These are phyloP conservation scores for Lepus oiostolus DNA, from an alignment of 2,797 vertebrate species.

Conservation along the genomic window DNA sequence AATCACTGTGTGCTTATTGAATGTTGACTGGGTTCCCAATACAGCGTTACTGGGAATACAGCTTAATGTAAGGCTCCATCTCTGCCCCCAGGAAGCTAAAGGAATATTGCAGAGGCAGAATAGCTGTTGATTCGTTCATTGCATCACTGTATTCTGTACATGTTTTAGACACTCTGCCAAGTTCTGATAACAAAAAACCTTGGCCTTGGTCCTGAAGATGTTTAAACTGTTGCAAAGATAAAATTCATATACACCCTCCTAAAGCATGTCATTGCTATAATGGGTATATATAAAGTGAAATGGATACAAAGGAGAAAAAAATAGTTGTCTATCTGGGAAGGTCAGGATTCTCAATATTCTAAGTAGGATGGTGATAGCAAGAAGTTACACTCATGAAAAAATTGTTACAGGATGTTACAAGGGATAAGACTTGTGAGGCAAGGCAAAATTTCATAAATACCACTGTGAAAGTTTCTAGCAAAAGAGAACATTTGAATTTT, in stretches of 20 bases:
- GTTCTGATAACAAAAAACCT: constrained; percentile 17
- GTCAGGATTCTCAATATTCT: not conserved
- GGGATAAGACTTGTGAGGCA: not conserved
- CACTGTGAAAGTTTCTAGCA: constrained; percentile 18
- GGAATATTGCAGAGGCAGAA: constrained; percentile 26
- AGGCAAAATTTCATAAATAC: constrained; percentile 37
- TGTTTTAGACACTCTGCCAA: not conserved
- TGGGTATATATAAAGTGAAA: not conserved
- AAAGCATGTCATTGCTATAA: constrained; percentile 3
- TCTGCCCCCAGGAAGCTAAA: not conserved
- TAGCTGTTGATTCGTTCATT: not conserved
- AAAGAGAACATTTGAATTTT: constrained; percentile 38
- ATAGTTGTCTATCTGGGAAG: not conserved
- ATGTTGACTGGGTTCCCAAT: constrained; percentile 4
- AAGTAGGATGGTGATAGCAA: not conserved
- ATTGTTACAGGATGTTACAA: not conserved
- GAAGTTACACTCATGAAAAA: constrained; percentile 24
- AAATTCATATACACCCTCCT: not conserved
- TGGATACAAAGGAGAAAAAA: not conserved
- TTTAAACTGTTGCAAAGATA: constrained; percentile 7
- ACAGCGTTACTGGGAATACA: constrained; percentile 12
- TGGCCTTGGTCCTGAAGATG: not conserved
- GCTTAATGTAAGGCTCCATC: constrained; percentile 11
- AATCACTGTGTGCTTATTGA: constrained; percentile 23
- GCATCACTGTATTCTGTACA: not conserved